Base-by-base conservation (phyloP, 37 sponge, comb jelly and placozoan genomes). In the Beroe forskalii region DNA sequence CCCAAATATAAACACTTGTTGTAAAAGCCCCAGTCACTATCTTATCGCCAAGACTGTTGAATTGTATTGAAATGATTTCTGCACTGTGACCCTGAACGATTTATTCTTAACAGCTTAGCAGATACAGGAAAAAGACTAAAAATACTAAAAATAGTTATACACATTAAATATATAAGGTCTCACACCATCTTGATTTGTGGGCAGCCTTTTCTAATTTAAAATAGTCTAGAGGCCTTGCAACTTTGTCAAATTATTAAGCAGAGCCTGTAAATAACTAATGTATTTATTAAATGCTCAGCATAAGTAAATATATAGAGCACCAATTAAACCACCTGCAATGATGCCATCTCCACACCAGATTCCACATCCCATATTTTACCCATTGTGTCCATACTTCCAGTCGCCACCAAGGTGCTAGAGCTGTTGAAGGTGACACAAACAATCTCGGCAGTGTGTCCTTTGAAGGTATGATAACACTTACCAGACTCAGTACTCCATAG, bases 351-450 rank as follows among this genome's bases (percentile, higher is more conserved):
- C 12, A 62, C 55, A 3, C 98, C 98, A 63, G 41, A 92, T 76
- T 92, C 89, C 41, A 95, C 92, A 38, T 93, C 90, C 96, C 96
- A 97, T 3, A 97, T 91, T 67, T 94, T 94, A 30, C 94, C 99
- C 2, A 95, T 97, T 22, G 94, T 93, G 91, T 97, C 99, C 95
- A 97, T 97, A 67, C 96, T 95, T 1, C 96, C 99, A 12, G 96
- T 96, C 33, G 94, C 95, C 2, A 95, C 92, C 41, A 95, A 37
- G 0, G 94, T 95, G 72, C 99, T 96, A 60, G 83, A 93, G 32
- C 96, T 95, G 89, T 96, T 94, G 91, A 97, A 97, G 0, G 89
- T 76, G 22, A 97, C 63, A 41, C 94, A 95, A 1, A 97, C 96
- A 27, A 97, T 94, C 72, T 97, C 99, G 3, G 94, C 95, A 28